phyloP scores from a whole-genome alignment of 2,113 vertebrate genomes.

The Paralichthys olivaceus region DNA sequence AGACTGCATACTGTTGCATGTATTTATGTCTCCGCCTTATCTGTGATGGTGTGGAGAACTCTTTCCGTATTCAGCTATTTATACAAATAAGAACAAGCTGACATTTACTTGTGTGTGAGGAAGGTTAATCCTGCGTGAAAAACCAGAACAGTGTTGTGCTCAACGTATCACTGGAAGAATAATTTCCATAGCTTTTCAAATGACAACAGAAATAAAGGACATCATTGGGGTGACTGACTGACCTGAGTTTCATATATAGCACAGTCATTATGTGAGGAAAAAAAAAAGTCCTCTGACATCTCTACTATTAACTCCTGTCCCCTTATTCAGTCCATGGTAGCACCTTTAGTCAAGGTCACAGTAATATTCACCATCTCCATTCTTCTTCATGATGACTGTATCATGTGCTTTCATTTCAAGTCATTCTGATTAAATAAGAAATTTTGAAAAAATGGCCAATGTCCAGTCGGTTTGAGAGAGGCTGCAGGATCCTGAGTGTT shows the following conservation, averaged over 20 bases:
- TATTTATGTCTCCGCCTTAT: conserved; percentile 49
- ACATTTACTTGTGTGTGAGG: neutral
- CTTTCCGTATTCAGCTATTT: conserved; percentile 14
- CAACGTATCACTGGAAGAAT: neutral
- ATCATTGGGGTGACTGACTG: neutral
- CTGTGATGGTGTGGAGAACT: neutral
- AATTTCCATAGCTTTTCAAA: neutral
- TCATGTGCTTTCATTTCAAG: no score
- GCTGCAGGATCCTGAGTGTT: no score
- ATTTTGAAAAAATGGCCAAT: neutral
- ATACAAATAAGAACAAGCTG: conserved; percentile 9
- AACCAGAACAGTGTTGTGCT: neutral
- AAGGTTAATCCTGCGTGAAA: neutral
- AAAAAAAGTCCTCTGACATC: neutral
- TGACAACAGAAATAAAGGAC: neutral
- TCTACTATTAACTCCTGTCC: neutral
- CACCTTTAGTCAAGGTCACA: neutral
- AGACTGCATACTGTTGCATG: conserved; percentile 20
- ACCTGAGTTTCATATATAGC: neutral
- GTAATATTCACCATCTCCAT: neutral
- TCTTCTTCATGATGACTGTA: neutral
- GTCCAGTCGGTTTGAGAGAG: no score
- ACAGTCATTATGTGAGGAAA: no score
- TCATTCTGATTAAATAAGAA: conserved; percentile 1
- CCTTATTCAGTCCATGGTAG: neutral